These are phyloP conservation scores for Dascillus cervinus DNA, from an alignment of 2,888 invertebrate genomes.

Conservation along the genomic window DNA sequence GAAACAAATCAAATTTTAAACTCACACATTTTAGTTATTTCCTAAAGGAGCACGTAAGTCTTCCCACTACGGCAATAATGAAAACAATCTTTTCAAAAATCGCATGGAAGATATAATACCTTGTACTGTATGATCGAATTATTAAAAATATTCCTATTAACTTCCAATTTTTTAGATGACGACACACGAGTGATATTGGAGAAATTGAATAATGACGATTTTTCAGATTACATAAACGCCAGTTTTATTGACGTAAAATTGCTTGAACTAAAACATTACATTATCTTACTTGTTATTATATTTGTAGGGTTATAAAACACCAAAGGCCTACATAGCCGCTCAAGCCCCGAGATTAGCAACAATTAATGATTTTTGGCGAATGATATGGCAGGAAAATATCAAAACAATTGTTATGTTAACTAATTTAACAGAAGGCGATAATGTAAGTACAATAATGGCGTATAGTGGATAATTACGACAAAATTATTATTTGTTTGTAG, in stretches of 20 bases:
- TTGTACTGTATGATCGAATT: too few species aligned
- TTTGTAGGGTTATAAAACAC: constrained; percentile 27
- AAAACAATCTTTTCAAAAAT: too few species aligned
- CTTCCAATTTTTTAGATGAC: constrained; percentile 45
- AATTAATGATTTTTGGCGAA: constrained; percentile 36
- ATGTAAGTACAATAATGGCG: too few species aligned
- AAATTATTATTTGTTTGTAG: too few species aligned
- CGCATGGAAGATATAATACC: too few species aligned
- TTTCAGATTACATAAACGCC: constrained; percentile 48
- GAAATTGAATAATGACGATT: constrained; percentile 35
- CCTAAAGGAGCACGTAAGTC: too few species aligned
- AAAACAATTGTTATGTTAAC: constrained; percentile 45
- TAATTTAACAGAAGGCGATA: constrained; percentile 42
- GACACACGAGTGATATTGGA: constrained; percentile 42
- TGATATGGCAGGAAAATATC: constrained; percentile 44
- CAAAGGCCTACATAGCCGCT: constrained; percentile 35
- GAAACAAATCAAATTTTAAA: too few species aligned
- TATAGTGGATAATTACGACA: too few species aligned
- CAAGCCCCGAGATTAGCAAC: constrained; percentile 35
- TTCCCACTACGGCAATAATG: too few species aligned
- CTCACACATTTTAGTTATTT: too few species aligned
- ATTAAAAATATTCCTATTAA: too few species aligned
- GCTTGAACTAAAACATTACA: not conserved
- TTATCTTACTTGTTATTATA: not conserved
- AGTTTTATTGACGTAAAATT: constrained; percentile 46